phyloP scores from a whole-genome alignment of 2,113 vertebrate genomes.

The Geococcyx californianus region DNA sequence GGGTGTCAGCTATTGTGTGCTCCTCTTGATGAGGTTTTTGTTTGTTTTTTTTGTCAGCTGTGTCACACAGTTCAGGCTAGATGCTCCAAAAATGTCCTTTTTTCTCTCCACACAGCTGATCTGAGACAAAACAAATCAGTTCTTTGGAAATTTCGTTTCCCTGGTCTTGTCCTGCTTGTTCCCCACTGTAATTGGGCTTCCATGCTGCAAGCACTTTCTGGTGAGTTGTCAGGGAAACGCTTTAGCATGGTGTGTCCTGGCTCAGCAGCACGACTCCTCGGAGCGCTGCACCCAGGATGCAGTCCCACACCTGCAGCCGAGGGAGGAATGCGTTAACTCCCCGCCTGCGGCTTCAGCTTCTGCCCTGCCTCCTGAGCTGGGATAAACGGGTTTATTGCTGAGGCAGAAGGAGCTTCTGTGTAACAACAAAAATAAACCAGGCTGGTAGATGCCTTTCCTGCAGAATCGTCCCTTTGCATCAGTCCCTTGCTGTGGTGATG shows the following conservation, averaged over 20 bases:
- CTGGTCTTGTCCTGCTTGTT: not conserved
- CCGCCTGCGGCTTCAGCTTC: not conserved
- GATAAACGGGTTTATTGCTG: not conserved
- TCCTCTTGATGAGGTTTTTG: not conserved
- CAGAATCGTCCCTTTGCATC: not conserved
- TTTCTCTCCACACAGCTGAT: constrained; percentile 9
- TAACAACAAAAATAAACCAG: not conserved
- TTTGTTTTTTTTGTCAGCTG: not conserved
- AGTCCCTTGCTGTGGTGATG: not conserved
- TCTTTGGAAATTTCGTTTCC: constrained; percentile 46
- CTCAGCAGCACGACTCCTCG: not conserved
- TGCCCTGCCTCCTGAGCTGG: not conserved
- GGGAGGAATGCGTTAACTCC: not conserved
- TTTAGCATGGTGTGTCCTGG: not conserved
- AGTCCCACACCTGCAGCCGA: not conserved
- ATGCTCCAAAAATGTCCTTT: not conserved
- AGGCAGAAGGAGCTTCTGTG: not conserved
- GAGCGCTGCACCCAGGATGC: not conserved
- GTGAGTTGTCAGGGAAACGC: constrained; percentile 21
- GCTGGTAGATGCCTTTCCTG: not conserved
- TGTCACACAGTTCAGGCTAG: not conserved
- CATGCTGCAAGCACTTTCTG: not conserved
- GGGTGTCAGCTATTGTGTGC: not conserved
- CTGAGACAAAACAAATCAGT: constrained; percentile 29
- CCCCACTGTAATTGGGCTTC: constrained; percentile 8